Evolutionary conservation across 2,113 vertebrate species (phyloP).

Genomic region (Phalacrocorax pelagicus): DNA sequence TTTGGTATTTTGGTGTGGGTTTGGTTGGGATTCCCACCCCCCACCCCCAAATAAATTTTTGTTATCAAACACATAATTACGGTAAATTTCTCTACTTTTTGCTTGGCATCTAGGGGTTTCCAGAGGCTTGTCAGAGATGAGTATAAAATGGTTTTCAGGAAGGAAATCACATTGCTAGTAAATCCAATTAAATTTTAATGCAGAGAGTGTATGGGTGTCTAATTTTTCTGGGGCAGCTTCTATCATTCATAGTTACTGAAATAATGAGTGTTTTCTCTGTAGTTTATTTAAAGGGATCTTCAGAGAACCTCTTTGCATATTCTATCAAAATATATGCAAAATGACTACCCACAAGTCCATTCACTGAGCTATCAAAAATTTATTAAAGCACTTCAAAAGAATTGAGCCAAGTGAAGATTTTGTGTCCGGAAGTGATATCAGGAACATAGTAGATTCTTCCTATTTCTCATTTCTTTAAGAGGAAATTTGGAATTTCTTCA

Average conservation of each 20-base stretch:
- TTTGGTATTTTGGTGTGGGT: not conserved
- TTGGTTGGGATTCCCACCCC: not conserved
- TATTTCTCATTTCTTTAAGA: not conserved
- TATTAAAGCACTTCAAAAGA: not conserved
- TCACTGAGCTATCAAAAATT: conserved; percentile 17
- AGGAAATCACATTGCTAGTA: not conserved
- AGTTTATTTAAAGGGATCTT: conserved; percentile 35
- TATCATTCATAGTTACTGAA: not conserved
- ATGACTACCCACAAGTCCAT: conserved; percentile 3
- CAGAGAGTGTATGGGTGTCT: not conserved
- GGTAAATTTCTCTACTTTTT: not conserved
- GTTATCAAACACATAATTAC: not conserved
- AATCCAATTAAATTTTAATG: conserved; percentile 21
- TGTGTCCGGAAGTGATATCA: not conserved
- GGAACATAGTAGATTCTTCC: not conserved
- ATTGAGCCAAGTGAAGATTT: not conserved
- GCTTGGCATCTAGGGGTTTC: not conserved
- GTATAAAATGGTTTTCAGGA: not conserved
- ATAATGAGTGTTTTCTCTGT: conserved; percentile 5
- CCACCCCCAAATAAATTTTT: not conserved
- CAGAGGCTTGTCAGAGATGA: not conserved
- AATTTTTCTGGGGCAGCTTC: conserved; percentile 13
- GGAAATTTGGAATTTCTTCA: not conserved
- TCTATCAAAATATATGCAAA: conserved; percentile 11
- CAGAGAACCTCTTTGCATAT: conserved; percentile 21